These are phyloP conservation scores for Helicoverpa zea DNA, from an alignment of 1,140 invertebrate species.

Conservation along the genomic window DNA sequence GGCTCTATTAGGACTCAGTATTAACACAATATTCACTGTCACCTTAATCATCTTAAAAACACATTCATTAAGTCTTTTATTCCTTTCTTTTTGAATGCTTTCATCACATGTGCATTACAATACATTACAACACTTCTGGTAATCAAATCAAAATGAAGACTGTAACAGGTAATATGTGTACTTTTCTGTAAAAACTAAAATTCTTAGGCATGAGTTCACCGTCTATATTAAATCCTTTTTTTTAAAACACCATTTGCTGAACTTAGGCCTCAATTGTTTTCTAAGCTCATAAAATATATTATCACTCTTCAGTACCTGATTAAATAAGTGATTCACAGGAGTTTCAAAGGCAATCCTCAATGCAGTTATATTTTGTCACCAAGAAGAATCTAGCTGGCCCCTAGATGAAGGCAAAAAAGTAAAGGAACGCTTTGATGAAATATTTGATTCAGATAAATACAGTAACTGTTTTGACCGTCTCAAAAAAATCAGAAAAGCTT, in stretches of 20 bases:
- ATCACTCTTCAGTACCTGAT: too few species aligned
- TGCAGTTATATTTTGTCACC: slow-evolving; percentile 99
- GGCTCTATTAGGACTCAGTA: too few species aligned
- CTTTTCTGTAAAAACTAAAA: background rate
- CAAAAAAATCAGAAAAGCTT: slow-evolving; percentile 90
- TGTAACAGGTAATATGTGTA: slow-evolving; percentile 5
- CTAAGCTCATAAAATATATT: too few species aligned
- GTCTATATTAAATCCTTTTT: too few species aligned
- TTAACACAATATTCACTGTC: background rate
- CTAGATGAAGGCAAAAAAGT: slow-evolving; percentile 97
- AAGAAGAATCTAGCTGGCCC: slow-evolving; percentile 99
- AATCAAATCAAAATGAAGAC: background rate
- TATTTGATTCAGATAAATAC: slow-evolving; percentile 98
- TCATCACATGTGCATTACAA: slow-evolving; percentile 9
- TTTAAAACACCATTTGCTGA: too few species aligned
- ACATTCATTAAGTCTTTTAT: slow-evolving; percentile 21
- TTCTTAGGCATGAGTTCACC: too few species aligned
- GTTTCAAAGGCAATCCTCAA: slow-evolving; percentile 98
- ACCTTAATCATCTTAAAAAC: background rate
- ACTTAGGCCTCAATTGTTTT: too few species aligned
- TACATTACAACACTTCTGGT: background rate
- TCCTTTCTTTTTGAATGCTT: slow-evolving; percentile 29
- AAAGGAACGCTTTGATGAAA: slow-evolving; percentile 99
- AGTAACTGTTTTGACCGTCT: slow-evolving; percentile 96
- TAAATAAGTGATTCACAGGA: slow-evolving; percentile 63